phyloP scores from a whole-genome alignment of 2,113 vertebrate genomes.

The Salvelinus fontinalis region DNA sequence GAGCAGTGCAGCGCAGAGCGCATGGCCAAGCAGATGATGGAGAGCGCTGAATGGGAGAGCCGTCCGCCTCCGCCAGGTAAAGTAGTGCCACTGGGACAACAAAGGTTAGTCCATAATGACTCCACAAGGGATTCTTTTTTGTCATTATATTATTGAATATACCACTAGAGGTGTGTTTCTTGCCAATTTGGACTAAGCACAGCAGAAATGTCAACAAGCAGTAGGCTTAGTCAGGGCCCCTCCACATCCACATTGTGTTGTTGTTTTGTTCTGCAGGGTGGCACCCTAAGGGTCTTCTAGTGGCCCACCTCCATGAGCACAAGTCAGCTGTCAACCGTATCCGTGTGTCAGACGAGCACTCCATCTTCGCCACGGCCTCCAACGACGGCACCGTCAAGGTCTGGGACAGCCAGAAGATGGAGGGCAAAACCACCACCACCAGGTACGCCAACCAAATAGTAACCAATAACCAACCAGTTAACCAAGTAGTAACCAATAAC shows the following conservation, averaged over 20 bases:
- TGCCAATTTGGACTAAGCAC: too few species aligned
- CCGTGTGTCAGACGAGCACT: conserved; percentile 92
- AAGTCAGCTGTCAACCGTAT: conserved; percentile 94
- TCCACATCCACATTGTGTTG: not conserved
- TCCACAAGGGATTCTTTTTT: too few species aligned
- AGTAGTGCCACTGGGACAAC: not conserved
- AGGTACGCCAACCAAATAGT: conserved; percentile 68
- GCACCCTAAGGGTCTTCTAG: conserved; percentile 93
- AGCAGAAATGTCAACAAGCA: too few species aligned
- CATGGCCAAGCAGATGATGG: conserved; percentile 96
- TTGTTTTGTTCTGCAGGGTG: conserved; percentile 76
- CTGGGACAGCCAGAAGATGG: conserved; percentile 99
- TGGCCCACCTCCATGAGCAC: conserved; percentile 97
- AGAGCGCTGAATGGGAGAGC: conserved; percentile 96
- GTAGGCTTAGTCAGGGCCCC: not conserved
- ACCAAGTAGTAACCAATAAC: too few species aligned
- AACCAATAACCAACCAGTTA: too few species aligned
- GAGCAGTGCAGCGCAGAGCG: conserved; percentile 94
- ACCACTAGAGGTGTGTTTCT: too few species aligned
- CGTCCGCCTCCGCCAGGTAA: conserved; percentile 91
- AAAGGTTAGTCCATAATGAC: not conserved
- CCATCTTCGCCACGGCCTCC: conserved; percentile 95
- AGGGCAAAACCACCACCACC: conserved; percentile 97
- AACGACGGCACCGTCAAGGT: conserved; percentile 97
- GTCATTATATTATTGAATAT: too few species aligned